Base-by-base conservation (phyloP, 2,113 vertebrate genomes). In the Chionomys nivalis region DNA sequence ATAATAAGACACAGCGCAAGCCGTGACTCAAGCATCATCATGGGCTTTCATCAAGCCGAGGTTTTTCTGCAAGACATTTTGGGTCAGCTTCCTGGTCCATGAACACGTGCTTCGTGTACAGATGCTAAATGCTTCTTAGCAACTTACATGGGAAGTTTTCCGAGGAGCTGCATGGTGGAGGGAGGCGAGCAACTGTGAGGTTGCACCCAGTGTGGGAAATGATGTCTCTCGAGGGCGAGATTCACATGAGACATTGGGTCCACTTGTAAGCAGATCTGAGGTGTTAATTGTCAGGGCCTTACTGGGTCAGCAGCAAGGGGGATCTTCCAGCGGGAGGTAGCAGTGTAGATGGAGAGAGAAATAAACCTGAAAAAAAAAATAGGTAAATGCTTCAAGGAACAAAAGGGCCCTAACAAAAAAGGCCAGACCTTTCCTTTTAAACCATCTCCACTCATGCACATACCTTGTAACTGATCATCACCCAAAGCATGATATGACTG, bases 1-100 rank as follows among this genome's bases (percentile, higher is more conserved):
- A 72, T 97, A 97, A 95, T 90, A 96, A 92, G 96, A 70, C 97
- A 94, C 90, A 93, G 77, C 19, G 42, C 78, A 65, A 95, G 85
- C 61, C 36, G 63, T 16, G 85, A 95, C 72, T 92, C 85, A 91
- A 70, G 70, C 31, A 68, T 87, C 75, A 44, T 83, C 49, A 63
- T n/a, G 83, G 65, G 61, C 75, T 91, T 92, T 91, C 68, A 92
- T 90, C 87, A 90, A 93, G 75, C 89, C 28, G 31, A 5, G 73
- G 5, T 52, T 78, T 75, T 70, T 70, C 90, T 33, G 12, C 73
- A 85, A 85, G 78, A 89, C 82, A 6, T 19, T 76, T 95, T 36
- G 65, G 36, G n/a, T 42, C 36, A 55, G 90, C 55, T 52, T 23
- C 75, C n/a, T 44, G 13, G 66, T 47, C 87, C 42, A 1, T 36